Conservation (phyloP, 2,888 invertebrate genomes). For the Griposia aprilina region DNA sequence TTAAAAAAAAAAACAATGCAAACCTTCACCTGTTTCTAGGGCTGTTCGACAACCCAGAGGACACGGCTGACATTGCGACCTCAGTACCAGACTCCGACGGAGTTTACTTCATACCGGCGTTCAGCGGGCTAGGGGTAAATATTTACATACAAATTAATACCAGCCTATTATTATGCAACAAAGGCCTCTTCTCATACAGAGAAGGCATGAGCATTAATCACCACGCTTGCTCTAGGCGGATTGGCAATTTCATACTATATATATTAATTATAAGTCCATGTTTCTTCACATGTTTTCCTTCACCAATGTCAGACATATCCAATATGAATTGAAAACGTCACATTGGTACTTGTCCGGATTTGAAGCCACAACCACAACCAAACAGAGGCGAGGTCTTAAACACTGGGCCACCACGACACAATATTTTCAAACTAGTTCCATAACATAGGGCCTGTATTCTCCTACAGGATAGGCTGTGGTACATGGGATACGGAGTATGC, state of each 20-base stretch:
- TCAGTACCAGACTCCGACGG: slow-evolving; percentile 93
- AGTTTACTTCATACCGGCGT: slow-evolving; percentile 97
- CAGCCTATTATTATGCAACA: not conserved
- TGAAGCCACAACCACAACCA: not conserved
- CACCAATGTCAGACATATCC: no score
- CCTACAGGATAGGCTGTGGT: not conserved
- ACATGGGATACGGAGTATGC: not conserved
- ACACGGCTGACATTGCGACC: slow-evolving; percentile 92
- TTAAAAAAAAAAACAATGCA: not conserved
- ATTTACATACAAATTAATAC: not conserved
- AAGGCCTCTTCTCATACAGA: not conserved
- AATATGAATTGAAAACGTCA: not conserved
- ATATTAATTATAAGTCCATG: not conserved
- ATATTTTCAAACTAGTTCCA: not conserved
- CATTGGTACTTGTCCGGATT: not conserved
- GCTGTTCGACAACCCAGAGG: slow-evolving; percentile 91
- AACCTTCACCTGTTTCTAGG: slow-evolving; percentile 83
- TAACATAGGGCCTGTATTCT: not conserved
- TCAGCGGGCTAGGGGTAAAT: slow-evolving; percentile 95
- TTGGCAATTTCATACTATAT: not conserved
- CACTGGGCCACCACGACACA: not conserved
- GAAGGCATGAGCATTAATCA: not conserved
- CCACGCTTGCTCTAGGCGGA: not conserved
- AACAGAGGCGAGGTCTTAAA: not conserved
- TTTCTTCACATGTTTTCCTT: not conserved